Base-by-base conservation (phyloP, 2,888 invertebrate species). In the Thymelicus sylvestris region DNA sequence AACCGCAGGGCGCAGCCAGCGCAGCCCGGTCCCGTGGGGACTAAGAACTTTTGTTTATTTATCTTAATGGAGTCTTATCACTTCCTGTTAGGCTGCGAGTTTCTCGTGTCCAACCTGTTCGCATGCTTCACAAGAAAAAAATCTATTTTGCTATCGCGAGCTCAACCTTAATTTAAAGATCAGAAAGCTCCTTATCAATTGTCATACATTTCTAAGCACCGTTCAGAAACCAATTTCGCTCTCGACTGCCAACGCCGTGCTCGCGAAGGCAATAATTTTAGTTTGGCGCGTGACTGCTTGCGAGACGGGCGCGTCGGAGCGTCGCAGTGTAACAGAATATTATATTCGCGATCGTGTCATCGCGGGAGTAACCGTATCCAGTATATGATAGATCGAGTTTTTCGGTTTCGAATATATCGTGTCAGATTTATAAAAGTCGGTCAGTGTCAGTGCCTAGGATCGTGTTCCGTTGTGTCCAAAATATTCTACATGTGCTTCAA, bases 201-300 rank as follows among this genome's bases (percentile, higher is more conserved):
- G 75, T 65, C 44, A 57, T 7, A 65, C 59, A 41, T 5, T 50
- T 61, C 66, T 71, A 55, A 75, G 76, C 77, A 79, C 76, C 75
- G 84, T 83, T 87, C 84, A 81, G 83, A 90, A 90, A 87, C 83
- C 83, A 89, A 91, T 91, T 92, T 91, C 91, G 91, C 90, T 91
- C 90, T 91, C 89, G 77, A 85, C 86, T 81, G 85, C 81, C 80
- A 82, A 81, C 83, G 83, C 85, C 78, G 84, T 85, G 81, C 80
- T 83, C 78, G 83, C 81, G 77, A 83, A 78, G 81, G 84, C 82
- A 88, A 89, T 90, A 88, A 91, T 89, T 57, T 91, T 87, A 92
- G 92, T 92, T 83, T 75, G 82, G 85, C 91, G 91, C 89, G 88
- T 87, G 90, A 87, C 86, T 81, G 86, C 87, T 87, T 83, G 79